Evolutionary conservation across 2,797 vertebrate genomes (phyloP).

Genomic region (Cynodonichthys magdalenae): DNA sequence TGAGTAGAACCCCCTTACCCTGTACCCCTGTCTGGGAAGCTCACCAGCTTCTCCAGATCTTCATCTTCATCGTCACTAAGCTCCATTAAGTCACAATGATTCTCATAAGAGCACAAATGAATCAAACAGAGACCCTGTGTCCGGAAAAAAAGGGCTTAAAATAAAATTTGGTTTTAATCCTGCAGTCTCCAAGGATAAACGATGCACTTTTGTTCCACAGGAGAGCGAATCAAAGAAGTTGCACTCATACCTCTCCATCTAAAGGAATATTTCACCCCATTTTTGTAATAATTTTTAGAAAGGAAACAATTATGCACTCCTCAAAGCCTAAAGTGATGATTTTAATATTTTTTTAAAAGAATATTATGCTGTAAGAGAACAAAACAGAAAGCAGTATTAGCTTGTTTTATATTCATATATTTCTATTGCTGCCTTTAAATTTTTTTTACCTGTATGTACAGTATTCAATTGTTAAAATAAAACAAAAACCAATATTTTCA

Average conservation of each 20-base stretch:
- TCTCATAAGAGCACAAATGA: slow-evolving; percentile 27
- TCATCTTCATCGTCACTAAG: slow-evolving; percentile 37
- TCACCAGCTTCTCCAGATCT: slow-evolving; percentile 16
- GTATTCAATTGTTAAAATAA: slow-evolving; percentile 73
- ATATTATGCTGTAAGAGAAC: slow-evolving; percentile 47
- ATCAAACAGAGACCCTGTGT: slow-evolving; percentile 20
- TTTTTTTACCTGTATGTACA: slow-evolving; percentile 76
- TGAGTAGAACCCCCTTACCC: slow-evolving; percentile 81
- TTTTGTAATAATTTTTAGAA: slow-evolving; percentile 23
- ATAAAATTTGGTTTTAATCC: slow-evolving; percentile 30
- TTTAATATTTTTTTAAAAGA: slow-evolving; percentile 21
- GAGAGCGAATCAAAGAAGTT: slow-evolving; percentile 48
- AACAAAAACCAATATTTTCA: slow-evolving; percentile 68
- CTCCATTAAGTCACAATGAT: slow-evolving; percentile 30
- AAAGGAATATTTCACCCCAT: slow-evolving; percentile 33
- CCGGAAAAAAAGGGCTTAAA: slow-evolving; percentile 38
- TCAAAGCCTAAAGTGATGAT: slow-evolving; percentile 31
- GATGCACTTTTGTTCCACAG: slow-evolving; percentile 60
- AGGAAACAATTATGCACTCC: slow-evolving; percentile 54
- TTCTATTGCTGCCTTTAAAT: slow-evolving; percentile 54
- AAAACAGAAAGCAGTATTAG: slow-evolving; percentile 34
- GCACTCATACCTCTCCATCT: slow-evolving; percentile 48
- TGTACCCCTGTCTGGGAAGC: slow-evolving; percentile 3
- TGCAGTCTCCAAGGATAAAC: slow-evolving; percentile 31
- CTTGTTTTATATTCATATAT: slow-evolving; percentile 57